These are phyloP conservation scores for Falco naumanni DNA, from an alignment of 2,797 vertebrate species.

Conservation along the genomic window DNA sequence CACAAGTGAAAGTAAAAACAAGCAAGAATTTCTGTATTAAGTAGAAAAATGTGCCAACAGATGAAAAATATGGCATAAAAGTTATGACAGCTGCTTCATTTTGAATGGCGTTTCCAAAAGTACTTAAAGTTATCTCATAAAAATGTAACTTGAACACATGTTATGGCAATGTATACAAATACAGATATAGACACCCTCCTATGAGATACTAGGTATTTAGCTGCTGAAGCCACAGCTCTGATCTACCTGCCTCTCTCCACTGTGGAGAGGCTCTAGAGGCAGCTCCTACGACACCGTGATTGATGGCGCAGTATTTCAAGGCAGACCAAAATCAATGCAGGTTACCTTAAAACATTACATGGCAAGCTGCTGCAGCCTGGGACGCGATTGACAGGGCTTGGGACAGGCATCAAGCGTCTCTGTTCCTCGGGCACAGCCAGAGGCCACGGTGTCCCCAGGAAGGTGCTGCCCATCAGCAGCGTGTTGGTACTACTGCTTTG, in stretches of 20 bases:
- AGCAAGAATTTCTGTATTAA: not conserved
- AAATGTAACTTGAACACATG: not conserved
- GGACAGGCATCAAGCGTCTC: not conserved
- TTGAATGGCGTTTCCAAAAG: not conserved
- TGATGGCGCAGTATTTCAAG: not conserved
- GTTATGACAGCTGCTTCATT: not conserved
- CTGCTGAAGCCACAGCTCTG: not conserved
- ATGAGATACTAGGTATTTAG: not conserved
- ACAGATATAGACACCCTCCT: not conserved
- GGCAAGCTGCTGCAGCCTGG: not conserved
- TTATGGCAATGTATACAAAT: not conserved
- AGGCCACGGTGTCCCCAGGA: not conserved
- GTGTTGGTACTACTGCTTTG: fast-evolving
- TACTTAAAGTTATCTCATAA: not conserved
- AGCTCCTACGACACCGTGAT: not conserved
- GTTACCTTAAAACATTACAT: not conserved
- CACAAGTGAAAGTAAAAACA: not conserved
- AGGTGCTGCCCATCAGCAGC: fast-evolving
- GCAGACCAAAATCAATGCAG: not conserved
- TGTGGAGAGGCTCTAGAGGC: not conserved
- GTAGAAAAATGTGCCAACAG: not conserved
- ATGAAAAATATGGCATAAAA: not conserved
- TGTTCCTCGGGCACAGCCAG: not conserved
- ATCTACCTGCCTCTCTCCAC: not conserved
- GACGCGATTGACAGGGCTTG: not conserved